Evolutionary conservation across 2,797 vertebrate species (phyloP).

Genomic region (Pseudopleuronectes americanus): DNA sequence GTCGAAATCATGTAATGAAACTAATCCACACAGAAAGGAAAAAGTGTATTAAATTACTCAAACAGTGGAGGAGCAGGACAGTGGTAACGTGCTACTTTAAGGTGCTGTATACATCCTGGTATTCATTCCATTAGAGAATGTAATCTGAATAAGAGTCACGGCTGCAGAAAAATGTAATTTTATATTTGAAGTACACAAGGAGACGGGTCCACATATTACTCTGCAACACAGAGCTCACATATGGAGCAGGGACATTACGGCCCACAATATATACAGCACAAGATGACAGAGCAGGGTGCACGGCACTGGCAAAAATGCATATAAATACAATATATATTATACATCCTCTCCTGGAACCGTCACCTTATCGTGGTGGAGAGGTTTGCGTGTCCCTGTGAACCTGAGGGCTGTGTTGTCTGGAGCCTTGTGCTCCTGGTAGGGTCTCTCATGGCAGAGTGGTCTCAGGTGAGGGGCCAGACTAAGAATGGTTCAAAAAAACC

Average conservation of each 20-base stretch:
- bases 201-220: conserved; percentile 25
- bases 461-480: no score
- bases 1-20: conserved; percentile 35
- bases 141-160: neutral
- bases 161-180: conserved; percentile 11
- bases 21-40: conserved; percentile 2
- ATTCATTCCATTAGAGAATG: neutral
- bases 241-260: neutral
- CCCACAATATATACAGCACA: conserved; percentile 14
- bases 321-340: conserved; percentile 38
- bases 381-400: no score
- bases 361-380: no score
- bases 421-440: no score
- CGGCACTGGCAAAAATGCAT: conserved; percentile 20
- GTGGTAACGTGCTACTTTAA: neutral
- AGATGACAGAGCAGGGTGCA: conserved; percentile 15
- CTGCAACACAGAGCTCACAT: neutral
- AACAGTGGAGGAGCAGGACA: neutral
- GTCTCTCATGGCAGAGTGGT: no score
- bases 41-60: conserved; percentile 38
- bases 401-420: no score
- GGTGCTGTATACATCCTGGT: neutral
- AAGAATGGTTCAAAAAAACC: no score
- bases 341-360: no score
- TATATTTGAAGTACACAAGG: conserved; percentile 19